Percentiles rank a stretch among this genome's conserved stretches.
Evolutionary conservation across 2,113 vertebrate genomes (phyloP).

Genomic region (Dipodomys merriami): DNA sequence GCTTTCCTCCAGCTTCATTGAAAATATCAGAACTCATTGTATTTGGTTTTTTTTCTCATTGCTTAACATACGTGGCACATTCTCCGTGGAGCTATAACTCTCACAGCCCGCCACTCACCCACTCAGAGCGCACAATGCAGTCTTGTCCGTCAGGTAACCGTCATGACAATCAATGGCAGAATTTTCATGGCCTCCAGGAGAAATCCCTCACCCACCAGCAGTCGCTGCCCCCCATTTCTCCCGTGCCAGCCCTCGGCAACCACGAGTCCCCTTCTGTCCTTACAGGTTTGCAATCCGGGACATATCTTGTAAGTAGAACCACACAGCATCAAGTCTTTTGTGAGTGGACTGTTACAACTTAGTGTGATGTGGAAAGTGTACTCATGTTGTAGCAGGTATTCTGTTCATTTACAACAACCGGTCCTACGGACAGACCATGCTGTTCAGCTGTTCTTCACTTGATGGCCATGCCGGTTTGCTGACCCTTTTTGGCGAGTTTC

Average conservation of each 20-base stretch:
- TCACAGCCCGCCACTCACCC: background rate
- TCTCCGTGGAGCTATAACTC: background rate
- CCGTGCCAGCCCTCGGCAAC: background rate
- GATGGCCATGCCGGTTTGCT: too few species aligned
- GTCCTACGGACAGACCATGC: accelerated
- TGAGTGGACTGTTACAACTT: background rate
- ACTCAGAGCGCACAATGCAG: background rate
- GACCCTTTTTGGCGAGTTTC: background rate
- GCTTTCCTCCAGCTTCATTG: background rate
- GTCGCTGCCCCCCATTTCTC: background rate
- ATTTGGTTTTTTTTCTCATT: background rate
- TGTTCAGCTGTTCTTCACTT: accelerated
- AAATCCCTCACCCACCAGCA: background rate
- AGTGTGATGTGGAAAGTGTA: background rate
- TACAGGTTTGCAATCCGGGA: too few species aligned
- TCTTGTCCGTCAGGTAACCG: background rate
- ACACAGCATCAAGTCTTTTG: accelerated
- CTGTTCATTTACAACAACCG: accelerated
- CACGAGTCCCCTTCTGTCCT: background rate
- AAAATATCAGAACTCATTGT: background rate
- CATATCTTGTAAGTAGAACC: background rate
- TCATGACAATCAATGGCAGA: background rate
- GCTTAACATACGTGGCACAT: background rate
- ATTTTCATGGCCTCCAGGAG: background rate
- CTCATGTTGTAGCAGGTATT: accelerated